These are phyloP conservation scores for Anadara kagoshimensis DNA, from an alignment of 1,140 invertebrate genomes.

Conservation along the genomic window DNA sequence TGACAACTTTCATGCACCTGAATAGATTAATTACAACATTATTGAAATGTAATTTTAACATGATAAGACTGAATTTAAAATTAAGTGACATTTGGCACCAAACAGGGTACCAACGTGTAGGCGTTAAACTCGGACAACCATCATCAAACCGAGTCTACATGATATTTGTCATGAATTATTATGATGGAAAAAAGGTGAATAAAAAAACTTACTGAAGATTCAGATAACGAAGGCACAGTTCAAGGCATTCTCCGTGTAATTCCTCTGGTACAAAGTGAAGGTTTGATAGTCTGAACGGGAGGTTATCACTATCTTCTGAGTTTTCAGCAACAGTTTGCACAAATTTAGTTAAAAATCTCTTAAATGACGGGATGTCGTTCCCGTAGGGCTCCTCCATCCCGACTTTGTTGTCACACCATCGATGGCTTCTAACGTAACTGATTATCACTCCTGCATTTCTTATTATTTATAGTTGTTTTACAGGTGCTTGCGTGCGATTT, in stretches of 20 bases:
- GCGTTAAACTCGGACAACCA: too few relatives aligned
- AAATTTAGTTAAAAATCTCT: slow-evolving; percentile 57
- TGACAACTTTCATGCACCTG: too few relatives aligned
- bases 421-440: slow-evolving; percentile 16
- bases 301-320: slow-evolving; percentile 78
- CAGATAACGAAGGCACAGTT: slow-evolving; percentile 75
- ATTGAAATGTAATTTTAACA: too few relatives aligned
- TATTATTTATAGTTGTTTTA: too few relatives aligned
- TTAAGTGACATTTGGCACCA: neutral
- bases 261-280: slow-evolving; percentile 82
- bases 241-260: slow-evolving; percentile 84
- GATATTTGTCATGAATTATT: neutral
- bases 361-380: slow-evolving; percentile 49
- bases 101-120: too few relatives aligned
- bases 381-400: slow-evolving; percentile 51
- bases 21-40: too few relatives aligned
- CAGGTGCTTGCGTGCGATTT: too few relatives aligned
- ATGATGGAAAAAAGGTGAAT: neutral
- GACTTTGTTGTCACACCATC: slow-evolving; percentile 39
- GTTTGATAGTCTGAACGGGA: slow-evolving; percentile 82
- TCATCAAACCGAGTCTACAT: too few relatives aligned
- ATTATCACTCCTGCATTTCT: too few relatives aligned
- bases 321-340: slow-evolving; percentile 42
- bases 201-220: slow-evolving; percentile 33
- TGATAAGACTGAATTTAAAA: too few relatives aligned